Conservation (phyloP, 2,797 vertebrate species). For the Prionace glauca region DNA sequence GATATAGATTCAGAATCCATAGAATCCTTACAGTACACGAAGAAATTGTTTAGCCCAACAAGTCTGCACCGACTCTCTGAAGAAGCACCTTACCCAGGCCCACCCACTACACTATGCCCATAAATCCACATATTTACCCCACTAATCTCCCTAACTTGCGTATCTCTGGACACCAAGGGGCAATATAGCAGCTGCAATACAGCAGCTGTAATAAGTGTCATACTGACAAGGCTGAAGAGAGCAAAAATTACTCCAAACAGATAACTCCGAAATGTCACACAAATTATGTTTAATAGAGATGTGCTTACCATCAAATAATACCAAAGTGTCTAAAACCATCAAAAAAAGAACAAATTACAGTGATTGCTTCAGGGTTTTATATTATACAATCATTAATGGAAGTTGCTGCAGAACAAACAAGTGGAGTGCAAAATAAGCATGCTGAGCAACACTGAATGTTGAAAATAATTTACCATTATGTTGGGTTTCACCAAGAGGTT, state of each 20-base stretch:
- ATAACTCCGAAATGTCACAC: neutral
- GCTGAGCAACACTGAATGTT: conserved; percentile 48
- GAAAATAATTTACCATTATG: conserved; percentile 75
- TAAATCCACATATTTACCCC: too few relatives aligned
- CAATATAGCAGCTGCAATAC: neutral
- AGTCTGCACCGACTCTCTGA: too few relatives aligned
- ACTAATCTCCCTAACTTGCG: too few relatives aligned
- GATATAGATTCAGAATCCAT: neutral
- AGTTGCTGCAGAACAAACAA: conserved; percentile 40
- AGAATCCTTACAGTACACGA: too few relatives aligned
- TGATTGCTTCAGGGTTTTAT: neutral
- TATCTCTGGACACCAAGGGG: too few relatives aligned
- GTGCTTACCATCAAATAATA: neutral
- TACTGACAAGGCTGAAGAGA: neutral
- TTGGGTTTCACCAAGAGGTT: conserved; percentile 79
- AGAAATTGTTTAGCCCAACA: too few relatives aligned
- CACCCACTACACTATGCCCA: too few relatives aligned
- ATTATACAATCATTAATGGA: neutral
- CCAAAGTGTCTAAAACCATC: neutral
- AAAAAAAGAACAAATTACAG: neutral
- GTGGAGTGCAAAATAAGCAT: conserved; percentile 43
- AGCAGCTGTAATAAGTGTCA: neutral
- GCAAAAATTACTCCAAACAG: neutral
- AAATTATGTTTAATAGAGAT: neutral
- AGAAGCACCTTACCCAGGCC: too few relatives aligned